Base-by-base conservation (phyloP, 2,888 invertebrate genomes). In the Drosophila buzzatii region DNA sequence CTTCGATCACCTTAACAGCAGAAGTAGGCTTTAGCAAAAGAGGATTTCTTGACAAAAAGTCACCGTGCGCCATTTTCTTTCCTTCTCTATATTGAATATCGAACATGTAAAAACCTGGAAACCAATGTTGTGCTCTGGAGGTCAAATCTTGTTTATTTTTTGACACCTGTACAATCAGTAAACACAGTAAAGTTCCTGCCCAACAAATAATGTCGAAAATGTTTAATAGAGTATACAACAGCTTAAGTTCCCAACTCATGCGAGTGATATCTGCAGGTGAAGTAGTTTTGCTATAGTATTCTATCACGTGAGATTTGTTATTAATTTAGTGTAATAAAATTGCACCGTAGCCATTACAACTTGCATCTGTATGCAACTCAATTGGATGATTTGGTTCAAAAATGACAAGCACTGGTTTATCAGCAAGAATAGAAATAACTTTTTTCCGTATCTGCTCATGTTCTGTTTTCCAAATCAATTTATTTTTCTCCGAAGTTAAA, bases 1-100 rank as follows among this genome's bases (percentile, higher is more conserved):
- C 39, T 3, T 9, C 41, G 3, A 41, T 41, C n/a, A 7, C 41
- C 9, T 3, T n/a, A n/a, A 9, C 41, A 8, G 41, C n/a, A 7
- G 41, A 41, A 41, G 41, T 2, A 41, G 9, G 8, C 9, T 41
- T n/a, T 6, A n/a, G 41, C 7, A 41, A n/a, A 8, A 41, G 8
- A 41, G n/a, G 8, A 41, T 41, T 41, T 41, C 41, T 41, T 9
- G 41, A 41, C n/a, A 41, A 41, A 23, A 41, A 41, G 41, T 41
- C 41, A 41, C 8, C 41, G n/a, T 41, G 41, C n/a, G 41, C 41
- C 39, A 39, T 39, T 39, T n/a, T 39, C n/a, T 2, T 39, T 39
- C 39, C 23, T 47, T 33, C 49, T 31, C 31, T 31, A 31, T 27
- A 49, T n/a, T 49, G 49, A 49, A 49, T n/a, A 8, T n/a, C 31